Base-by-base conservation (phyloP, 2,888 invertebrate species). In the Rotaria socialis region DNA sequence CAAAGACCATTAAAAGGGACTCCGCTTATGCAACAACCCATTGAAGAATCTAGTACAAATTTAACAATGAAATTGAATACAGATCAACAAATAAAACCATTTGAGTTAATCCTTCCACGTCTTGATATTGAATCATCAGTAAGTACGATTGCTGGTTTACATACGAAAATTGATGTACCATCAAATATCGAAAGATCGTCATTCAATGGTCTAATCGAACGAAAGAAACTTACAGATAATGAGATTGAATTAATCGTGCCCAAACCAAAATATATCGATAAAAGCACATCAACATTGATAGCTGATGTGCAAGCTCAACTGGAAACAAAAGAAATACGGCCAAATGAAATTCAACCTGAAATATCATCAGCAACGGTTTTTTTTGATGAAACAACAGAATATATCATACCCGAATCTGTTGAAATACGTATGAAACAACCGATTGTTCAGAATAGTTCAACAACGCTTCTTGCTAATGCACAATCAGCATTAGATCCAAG, bases 221-320 rank as follows among this genome's bases (percentile, higher is more conserved):
- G 47, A 47, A 43, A 6, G n/a, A n/a, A 7, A 80, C 24, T 2
- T 80, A n/a, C 19, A 10, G n/a, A 47, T n/a, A 24, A 43, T 47
- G 47, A 47, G 24, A n/a, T 80, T 43, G 47, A 80, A 47, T 24
- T 80, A 24, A 80, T 80, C 11, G 24, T 80, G 47, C 47, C 80
- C 1, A 80, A 80, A 47, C 80, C 80, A 11, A 47, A n/a, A 80
- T 35, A 67, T 19, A 80, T 80, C 24, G 80, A 47, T 11, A 80
- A 16, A n/a, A 80, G 47, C 47, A 47, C 80, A 80, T 47, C 80
- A n/a, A 80, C 80, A 19, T 14, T 80, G 8, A 43, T 80, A 11
- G 80, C 80, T 80, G 80, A 80, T 80, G 80, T 80, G n/a, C 47
- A 43, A 43, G 80, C 47, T 47, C 47, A 80, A 80, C n/a, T 47